phyloP scores from a whole-genome alignment of 2,888 invertebrate species.

The Chelonus formosanus region DNA sequence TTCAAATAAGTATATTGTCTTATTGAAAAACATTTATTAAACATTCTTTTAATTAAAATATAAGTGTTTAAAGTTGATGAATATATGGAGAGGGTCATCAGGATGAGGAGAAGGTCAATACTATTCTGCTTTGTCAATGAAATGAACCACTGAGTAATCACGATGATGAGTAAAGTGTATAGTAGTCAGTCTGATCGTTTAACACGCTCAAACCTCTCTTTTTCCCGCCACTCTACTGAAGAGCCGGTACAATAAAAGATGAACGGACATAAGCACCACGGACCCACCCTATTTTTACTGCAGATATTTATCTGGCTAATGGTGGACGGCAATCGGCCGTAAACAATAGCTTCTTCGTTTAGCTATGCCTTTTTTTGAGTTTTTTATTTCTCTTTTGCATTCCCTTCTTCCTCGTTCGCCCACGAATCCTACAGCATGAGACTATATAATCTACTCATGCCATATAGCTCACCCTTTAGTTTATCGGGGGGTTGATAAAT shows the following conservation, averaged over 20 bases:
- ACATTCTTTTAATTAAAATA: not conserved
- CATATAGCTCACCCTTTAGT: not conserved
- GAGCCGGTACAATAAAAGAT: conserved; percentile 20
- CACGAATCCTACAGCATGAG: not conserved
- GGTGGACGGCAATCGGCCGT: conserved; percentile 44
- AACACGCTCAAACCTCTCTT: too few relatives aligned
- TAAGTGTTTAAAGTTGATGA: not conserved
- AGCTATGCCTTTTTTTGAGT: conserved; percentile 9
- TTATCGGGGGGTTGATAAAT: too few relatives aligned
- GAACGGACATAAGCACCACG: conserved; percentile 31
- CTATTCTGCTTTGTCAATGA: conserved; percentile 35
- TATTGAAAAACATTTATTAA: too few relatives aligned
- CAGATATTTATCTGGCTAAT: conserved; percentile 46
- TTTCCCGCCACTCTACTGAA: too few relatives aligned
- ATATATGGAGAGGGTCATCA: conserved; percentile 2
- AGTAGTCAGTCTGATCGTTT: too few relatives aligned
- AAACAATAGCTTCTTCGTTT: conserved; percentile 43
- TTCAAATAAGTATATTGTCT: too few relatives aligned
- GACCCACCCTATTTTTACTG: conserved; percentile 43
- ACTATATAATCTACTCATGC: not conserved
- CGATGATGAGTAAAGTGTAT: too few relatives aligned
- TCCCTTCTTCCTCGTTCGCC: conserved; percentile 7
- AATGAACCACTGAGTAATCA: conserved; percentile 9
- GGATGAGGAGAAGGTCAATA: conserved; percentile 5
- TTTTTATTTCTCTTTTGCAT: not conserved